A percentile compares a stretch with the other conserved stretches of the same genome.
These are phyloP conservation scores for Oreochromis grahami DNA, from an alignment of 2,797 vertebrate genomes.

Conservation along the genomic window DNA sequence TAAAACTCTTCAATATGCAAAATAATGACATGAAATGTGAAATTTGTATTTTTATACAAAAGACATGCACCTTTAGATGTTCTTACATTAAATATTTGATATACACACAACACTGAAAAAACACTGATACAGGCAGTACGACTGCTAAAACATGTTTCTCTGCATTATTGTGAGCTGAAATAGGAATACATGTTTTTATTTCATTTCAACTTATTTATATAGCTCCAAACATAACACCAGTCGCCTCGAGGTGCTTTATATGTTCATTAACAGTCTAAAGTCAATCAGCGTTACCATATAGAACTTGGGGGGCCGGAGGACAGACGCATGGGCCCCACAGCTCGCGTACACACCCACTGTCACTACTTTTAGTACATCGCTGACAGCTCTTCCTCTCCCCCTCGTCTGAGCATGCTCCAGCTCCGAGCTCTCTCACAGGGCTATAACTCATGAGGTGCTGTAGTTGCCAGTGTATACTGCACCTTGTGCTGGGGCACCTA, in stretches of 20 bases:
- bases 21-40: neutral
- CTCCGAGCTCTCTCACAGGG: slow-evolving; percentile 11
- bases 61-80: neutral
- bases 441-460: slow-evolving; percentile 50
- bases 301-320: neutral
- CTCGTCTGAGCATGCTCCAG: slow-evolving; percentile 55
- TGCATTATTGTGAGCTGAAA: neutral
- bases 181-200: slow-evolving; percentile 1
- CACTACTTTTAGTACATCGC: slow-evolving; percentile 1
- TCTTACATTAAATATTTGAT: neutral
- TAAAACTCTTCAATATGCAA: neutral
- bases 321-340: neutral
- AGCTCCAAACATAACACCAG: too few species aligned
- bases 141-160: neutral
- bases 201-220: neutral
- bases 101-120: neutral
- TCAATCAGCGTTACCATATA: neutral
- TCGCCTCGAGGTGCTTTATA: neutral
- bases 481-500: slow-evolving; percentile 23
- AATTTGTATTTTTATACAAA: neutral
- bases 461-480: slow-evolving; percentile 18
- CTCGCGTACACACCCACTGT: neutral
- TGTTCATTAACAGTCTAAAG: slow-evolving; percentile 16
- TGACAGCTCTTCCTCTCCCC: neutral
- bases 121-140: neutral